phyloP scores from a whole-genome alignment of 1,140 invertebrate species.

The Glossosoma conforme region DNA sequence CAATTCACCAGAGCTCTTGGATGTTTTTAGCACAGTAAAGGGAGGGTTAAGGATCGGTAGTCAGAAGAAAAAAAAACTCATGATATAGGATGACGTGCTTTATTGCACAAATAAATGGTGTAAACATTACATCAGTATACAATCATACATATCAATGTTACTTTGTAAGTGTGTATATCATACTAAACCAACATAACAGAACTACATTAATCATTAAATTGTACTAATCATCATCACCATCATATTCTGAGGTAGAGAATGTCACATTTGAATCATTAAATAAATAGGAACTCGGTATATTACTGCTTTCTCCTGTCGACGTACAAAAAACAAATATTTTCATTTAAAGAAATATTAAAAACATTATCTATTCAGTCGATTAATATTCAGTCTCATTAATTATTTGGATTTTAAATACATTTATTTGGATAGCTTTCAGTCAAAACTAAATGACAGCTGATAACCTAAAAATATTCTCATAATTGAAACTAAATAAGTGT shows the following conservation, averaged over 20 bases:
- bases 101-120: conserved; percentile 32
- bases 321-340: conserved; percentile 9
- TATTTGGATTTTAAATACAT: conserved; percentile 7
- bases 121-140: conserved; percentile 26
- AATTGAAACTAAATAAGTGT: too few relatives aligned
- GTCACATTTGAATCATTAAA: conserved; percentile 24
- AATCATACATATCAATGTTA: conserved; percentile 16
- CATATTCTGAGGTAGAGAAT: conserved; percentile 24
- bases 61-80: conserved; percentile 2
- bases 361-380: conserved; percentile 20
- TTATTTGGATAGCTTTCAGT: conserved; percentile 1
- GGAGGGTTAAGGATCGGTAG: background rate
- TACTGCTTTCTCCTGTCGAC: conserved; percentile 1
- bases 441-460: too few relatives aligned
- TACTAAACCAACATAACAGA: background rate
- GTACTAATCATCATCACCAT: background rate
- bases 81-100: conserved; percentile 30
- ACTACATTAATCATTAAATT: background rate
- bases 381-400: conserved; percentile 18
- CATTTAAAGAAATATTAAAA: too few relatives aligned
- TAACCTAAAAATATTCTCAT: too few relatives aligned
- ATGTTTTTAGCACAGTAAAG: too few relatives aligned
- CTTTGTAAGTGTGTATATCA: background rate
- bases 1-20: too few relatives aligned
- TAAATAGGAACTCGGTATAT: conserved; percentile 29